Evolutionary conservation across 1,140 invertebrate genomes (phyloP), one percentile per base, ranked within the genome.

Genomic region (Cydia strobilella): DNA sequence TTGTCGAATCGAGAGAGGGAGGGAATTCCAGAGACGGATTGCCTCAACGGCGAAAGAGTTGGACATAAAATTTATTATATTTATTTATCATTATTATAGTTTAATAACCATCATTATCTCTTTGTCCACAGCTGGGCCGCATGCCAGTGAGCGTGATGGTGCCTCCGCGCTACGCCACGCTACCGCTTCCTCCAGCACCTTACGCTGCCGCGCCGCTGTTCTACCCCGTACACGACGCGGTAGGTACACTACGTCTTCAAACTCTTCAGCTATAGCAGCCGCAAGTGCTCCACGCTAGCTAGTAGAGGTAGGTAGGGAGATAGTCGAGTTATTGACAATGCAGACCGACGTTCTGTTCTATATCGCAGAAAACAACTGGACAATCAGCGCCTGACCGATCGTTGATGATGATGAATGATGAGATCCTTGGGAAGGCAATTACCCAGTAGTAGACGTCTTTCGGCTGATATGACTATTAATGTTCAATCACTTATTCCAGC

Each of bases 161-260:
- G 71, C 82, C 85, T 18, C 89, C 86, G 72, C 83, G 90, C 27
- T 91, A 91, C 84, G 90, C 90, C 69, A 91, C 90, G 59, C 83
- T 91, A 77, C 90, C 90, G 75, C 84, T 91, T 74, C 90, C 86
- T 66, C 86, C 85, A 0, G 76, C 81, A 25, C 80, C 83, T 12
- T 81, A 80, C 79, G 80, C 80, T 42, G 84, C 62, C 62, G 76
- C 73, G 35, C 80, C 83, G 1, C 74, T 90, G 45, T 90, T 87
- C 83, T 91, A 90, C 77, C 88, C 88, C 5, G 45, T 90, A 20
- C 90, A 88, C 35, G 90, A 91, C 62, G 66, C 80, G 73, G 88
- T 91, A 73, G 81, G 84, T 85, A 72, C 51, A 27, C 25, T 25
- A n/a, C 23, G 9, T 15, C 45, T 15, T 51, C n/a, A 6, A 51